Conservation (phyloP, 2,797 vertebrate species). For the Molothrus aeneus region DNA sequence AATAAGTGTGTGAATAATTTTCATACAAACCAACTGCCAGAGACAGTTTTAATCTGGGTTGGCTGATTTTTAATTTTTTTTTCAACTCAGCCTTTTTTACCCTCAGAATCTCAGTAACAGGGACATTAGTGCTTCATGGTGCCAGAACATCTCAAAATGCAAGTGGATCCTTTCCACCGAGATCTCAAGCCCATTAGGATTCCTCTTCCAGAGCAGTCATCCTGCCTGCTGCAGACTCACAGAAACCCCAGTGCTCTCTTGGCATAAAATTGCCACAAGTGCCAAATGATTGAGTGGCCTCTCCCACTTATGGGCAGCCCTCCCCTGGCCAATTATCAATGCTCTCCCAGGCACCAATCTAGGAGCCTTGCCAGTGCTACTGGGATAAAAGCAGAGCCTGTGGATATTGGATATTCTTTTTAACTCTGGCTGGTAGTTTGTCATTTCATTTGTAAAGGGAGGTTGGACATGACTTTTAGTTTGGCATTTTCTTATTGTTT, state of each 20-base stretch:
- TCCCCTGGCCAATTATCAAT: not conserved
- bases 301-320: not conserved
- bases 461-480: not conserved
- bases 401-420: not conserved
- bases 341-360: not conserved
- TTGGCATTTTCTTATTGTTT: not conserved
- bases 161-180: not conserved
- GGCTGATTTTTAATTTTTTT: not conserved
- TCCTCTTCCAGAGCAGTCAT: not conserved
- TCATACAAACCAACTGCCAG: not conserved
- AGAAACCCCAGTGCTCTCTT: not conserved
- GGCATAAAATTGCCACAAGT: not conserved
- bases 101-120: not conserved
- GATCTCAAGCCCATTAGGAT: not conserved
- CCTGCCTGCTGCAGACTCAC: not conserved
- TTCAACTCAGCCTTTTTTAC: not conserved
- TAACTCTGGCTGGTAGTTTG: not conserved
- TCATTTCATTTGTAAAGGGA: not conserved
- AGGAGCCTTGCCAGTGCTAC: not conserved
- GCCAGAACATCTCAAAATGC: not conserved
- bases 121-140: not conserved
- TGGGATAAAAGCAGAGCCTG: not conserved
- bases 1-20: not conserved
- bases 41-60: not conserved
- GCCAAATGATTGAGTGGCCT: not conserved